Evolutionary conservation across 1,140 invertebrate genomes (phyloP).

Genomic region (Ylistrum balloti): DNA sequence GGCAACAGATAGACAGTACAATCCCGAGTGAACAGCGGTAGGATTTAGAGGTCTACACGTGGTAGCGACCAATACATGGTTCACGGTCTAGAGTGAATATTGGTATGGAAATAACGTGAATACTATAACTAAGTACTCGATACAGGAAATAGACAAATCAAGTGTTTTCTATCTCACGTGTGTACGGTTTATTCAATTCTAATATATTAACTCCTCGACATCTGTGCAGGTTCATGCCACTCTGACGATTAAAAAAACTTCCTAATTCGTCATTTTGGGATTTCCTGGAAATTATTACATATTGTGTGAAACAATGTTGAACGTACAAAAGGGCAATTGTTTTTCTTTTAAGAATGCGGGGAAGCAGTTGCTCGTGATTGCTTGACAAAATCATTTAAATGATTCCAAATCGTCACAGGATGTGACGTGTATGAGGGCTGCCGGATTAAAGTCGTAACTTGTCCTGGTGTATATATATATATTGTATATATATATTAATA

Average conservation of each 20-base stretch:
- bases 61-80: neutral
- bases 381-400: neutral
- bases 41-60: neutral
- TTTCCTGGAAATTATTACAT: neutral
- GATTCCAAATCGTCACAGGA: neutral
- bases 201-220: too few species aligned
- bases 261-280: neutral
- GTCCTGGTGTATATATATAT: neutral
- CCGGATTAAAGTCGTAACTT: neutral
- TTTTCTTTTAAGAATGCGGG: neutral
- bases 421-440: slow-evolving; percentile 6
- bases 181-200: too few species aligned
- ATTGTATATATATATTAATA: too few species aligned
- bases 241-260: too few species aligned
- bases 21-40: neutral
- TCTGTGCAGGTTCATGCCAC: too few species aligned
- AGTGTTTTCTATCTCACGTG: too few species aligned
- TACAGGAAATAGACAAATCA: neutral
- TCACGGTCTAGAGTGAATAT: neutral
- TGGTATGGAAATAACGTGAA: slow-evolving; percentile 17
- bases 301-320: neutral
- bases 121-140: neutral
- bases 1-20: neutral
- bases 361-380: neutral
- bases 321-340: neutral